Base-by-base conservation (phyloP, 2,888 invertebrate genomes). In the Sepiola atlantica region DNA sequence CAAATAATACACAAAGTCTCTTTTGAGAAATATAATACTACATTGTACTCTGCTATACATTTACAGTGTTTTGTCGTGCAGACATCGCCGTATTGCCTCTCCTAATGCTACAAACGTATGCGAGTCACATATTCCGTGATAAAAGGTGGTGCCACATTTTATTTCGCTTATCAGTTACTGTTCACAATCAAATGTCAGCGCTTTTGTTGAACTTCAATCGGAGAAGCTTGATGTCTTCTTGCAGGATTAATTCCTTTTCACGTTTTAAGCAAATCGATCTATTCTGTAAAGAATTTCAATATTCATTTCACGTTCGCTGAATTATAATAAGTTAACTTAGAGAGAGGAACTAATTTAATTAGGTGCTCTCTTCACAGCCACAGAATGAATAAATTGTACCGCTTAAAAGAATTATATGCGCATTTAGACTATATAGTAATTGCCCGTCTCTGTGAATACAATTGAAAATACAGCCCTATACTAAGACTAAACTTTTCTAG, bases 291-390 rank as follows among this genome's bases (percentile, higher is more conserved):
- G 6, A 28, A 61, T 6, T 32, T 18, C 77, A 77, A 77, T 77
- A 77, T 77, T 32, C 77, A 14, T n/a, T 32, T n/a, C 77, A 77
- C 77, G 77, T 77, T 77, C 18, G n/a, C n/a, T 14, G n/a, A 77
- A 77, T 77, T n/a, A n/a, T n/a, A n/a, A 77, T 14, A n/a, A 14
- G 77, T 77, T 4, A 77, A 12, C 32, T 77, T 77, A 77, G 12
- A 77, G 21, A 1, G 4, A 18, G 14, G n/a, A n/a, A 77, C 6
- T 16, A n/a, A 28, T 61, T n/a, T 32, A 77, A n/a, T 16, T n/a
- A 77, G 21, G n/a, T 1, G 1, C 3, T 2, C 16, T 32, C n/a
- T 12, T 24, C 12, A 28, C 12, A 4, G 0, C 4, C 0, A 6
- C 77, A 77, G 14, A n/a, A 12, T 16, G n/a, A 14, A n/a, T n/a